Evolutionary conservation across 2,113 vertebrate species (phyloP).

Genomic region (Himantopus leucocephalus): DNA sequence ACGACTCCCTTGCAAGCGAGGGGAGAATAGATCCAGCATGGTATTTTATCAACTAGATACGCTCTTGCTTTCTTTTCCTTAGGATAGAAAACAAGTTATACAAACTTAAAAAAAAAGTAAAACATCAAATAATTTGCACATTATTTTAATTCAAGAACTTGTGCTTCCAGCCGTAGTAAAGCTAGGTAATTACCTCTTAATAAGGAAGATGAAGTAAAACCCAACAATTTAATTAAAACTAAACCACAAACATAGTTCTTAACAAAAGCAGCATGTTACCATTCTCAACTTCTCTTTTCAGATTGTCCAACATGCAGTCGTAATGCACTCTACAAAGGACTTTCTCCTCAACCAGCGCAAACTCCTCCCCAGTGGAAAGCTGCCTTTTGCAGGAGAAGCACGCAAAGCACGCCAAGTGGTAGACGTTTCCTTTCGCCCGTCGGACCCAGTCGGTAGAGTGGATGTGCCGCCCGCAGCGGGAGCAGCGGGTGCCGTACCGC

Average conservation of each 20-base stretch:
- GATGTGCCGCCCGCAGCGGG: constrained; percentile 93
- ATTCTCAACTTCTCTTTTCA: constrained; percentile 94
- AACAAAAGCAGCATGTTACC: constrained; percentile 71
- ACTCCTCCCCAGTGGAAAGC: constrained; percentile 97
- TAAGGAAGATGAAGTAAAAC: background rate
- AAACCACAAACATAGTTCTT: background rate
- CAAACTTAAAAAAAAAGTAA: background rate
- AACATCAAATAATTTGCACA: background rate
- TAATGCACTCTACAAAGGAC: constrained; percentile 96
- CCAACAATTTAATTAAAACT: background rate
- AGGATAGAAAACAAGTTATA: background rate
- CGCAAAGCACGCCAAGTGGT: constrained; percentile 95
- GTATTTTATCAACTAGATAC: background rate
- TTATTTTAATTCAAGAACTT: background rate
- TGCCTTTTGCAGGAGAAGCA: constrained; percentile 98
- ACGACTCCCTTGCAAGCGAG: background rate
- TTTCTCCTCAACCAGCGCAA: constrained; percentile 94
- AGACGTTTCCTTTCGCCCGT: constrained; percentile 92
- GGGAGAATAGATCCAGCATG: background rate
- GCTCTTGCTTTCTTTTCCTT: background rate
- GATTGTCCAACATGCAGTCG: constrained; percentile 96
- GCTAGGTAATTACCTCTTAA: background rate
- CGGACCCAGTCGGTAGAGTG: constrained; percentile 98
- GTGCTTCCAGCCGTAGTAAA: constrained; percentile 13
- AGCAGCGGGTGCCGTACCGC: constrained; percentile 93